A percentile compares a stretch with the other conserved stretches of the same genome.
Conservation (phyloP, 2,888 invertebrate genomes). For the Cataglyphis rosenhaueri region DNA sequence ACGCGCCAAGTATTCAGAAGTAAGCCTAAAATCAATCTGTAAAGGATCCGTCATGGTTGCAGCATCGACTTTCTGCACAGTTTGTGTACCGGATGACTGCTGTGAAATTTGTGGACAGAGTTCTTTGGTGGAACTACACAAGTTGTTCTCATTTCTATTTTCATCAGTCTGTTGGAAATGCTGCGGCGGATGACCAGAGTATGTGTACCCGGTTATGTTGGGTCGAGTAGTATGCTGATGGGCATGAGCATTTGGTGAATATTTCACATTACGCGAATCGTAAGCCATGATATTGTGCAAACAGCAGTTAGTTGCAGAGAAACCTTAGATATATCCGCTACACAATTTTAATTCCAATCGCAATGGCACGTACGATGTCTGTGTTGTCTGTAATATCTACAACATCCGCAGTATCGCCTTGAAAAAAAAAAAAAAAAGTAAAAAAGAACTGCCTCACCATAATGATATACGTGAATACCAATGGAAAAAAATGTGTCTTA, state of each 20-base stretch:
- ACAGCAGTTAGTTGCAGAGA: neutral
- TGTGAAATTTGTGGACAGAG: slow-evolving; percentile 75
- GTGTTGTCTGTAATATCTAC: neutral
- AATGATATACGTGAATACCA: neutral
- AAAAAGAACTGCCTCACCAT: neutral
- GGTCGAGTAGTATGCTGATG: slow-evolving; percentile 74
- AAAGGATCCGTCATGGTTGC: slow-evolving; percentile 84
- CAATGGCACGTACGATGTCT: neutral
- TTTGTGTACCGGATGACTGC: slow-evolving; percentile 81
- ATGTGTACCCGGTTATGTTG: slow-evolving; percentile 74
- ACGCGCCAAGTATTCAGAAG: slow-evolving; percentile 83
- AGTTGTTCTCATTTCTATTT: slow-evolving; percentile 82
- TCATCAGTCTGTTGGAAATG: slow-evolving; percentile 80
- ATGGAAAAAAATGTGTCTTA: slow-evolving; percentile 1
- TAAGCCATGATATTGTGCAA: slow-evolving; percentile 79
- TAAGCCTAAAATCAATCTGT: slow-evolving; percentile 83
- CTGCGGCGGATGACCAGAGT: slow-evolving; percentile 71
- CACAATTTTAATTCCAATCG: neutral
- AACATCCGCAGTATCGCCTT: slow-evolving; percentile 14
- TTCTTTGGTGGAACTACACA: slow-evolving; percentile 80
- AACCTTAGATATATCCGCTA: neutral
- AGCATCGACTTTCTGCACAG: slow-evolving; percentile 83
- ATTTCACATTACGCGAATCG: slow-evolving; percentile 80
- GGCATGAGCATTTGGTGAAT: slow-evolving; percentile 76
- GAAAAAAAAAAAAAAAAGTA: neutral